Base-by-base conservation (phyloP, 2,797 vertebrate species). In the Taenioides sp. region DNA sequence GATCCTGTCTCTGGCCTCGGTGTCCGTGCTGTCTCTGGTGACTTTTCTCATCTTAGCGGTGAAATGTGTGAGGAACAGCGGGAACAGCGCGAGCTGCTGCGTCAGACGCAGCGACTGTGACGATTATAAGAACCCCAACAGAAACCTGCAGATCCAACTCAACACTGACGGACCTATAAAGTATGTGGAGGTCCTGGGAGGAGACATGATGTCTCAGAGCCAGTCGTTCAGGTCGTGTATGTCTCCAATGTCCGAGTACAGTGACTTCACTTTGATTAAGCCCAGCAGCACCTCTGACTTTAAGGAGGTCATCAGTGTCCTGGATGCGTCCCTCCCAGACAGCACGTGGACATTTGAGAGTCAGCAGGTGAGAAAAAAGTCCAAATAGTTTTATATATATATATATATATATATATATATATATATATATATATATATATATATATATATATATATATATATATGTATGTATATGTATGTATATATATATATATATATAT, bases 131-230 rank as follows among this genome's bases (percentile, higher is more conserved):
- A 92, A 92, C 72, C 87, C 92, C 62, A 91, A 92, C 77, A 92
- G 92, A 84, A 93, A 93, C 78, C 84, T 93, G 69, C 92, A 94
- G n/a, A 87, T 94, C 70, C 92, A 94, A 84, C 92, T 93, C 73
- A 94, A 94, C 89, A 87, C 86, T 72, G 91, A 93, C 31, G 92
- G 92, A 67, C 92, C 92, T 11, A 93, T 94, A 88, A 93, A 92
- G 11, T 92, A 93, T 80, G 91, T 94, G 84, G 92, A 93, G 89
- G 93, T 94, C 72, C 87, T 94, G 85, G 93, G 92, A 82, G 91
- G 90, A 84, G 91, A 92, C 85, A 86, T 92, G 88, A 22, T 92
- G 88, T 92, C 91, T 88, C 91, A 92, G 86, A 92, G 91, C 84
- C 92, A 93, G 81, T 93, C 92, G 18, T 94, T 93, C 86, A 91